Evolutionary conservation across 1,140 invertebrate species (phyloP), one percentile per base, ranked within the genome.

Genomic region (Samia ricini): DNA sequence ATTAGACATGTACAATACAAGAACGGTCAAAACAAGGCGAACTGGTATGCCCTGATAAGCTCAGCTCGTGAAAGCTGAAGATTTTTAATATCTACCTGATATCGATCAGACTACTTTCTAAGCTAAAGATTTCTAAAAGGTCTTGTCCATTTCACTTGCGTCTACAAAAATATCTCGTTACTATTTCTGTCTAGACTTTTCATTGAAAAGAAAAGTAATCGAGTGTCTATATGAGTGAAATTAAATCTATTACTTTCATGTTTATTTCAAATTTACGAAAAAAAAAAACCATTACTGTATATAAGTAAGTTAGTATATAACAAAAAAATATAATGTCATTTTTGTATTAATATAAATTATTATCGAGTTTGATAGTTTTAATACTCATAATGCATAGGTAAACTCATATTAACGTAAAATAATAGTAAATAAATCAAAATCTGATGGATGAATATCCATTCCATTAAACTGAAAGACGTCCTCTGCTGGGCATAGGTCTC

Each of bases 81-180:
- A n/a, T 59, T 63, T 63, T 68, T 63, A 68, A 57, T 33, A 51
- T 10, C 19, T 23, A 52, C 22, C 48, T 36, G 20, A 60, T 61
- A 63, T 63, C 58, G 56, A 60, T 66, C 60, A 55, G 51, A 63
- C 66, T 24, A 61, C 66, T 68, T 63, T 68, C 66, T 68, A 67
- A 20, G 56, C 19, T 42, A 4, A 42, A 42, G 33, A 42, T 42
- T 42, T 42, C 33, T 42, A 42, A 42, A 42, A 42, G 33, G 33
- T 42, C 33, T 42, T 12, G 33, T 42, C 15, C n/a, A 15, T 10
- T 42, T 42, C 33, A 15, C 33, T 42, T 42, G 12, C n/a, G 4
- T 42, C 33, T 42, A 42, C 33, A 42, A 42, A 42, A 42, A 42
- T 42, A 42, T 12, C 10, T 42, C 12, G 33, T 42, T 42, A 42